phyloP scores from a whole-genome alignment of 2,113 vertebrate genomes.

The Eretmochelys imbricata region DNA sequence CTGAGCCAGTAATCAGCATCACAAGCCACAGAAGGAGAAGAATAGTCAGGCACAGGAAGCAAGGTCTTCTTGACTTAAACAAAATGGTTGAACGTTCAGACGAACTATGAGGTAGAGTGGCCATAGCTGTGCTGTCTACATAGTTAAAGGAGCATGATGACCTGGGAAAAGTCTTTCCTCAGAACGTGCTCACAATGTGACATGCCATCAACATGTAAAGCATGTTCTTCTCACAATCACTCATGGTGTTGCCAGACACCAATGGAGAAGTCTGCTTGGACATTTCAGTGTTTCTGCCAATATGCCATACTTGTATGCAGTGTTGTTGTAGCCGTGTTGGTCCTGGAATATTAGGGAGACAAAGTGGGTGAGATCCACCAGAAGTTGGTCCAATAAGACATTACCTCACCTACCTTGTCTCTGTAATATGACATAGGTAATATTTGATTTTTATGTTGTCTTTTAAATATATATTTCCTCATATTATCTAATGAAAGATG shows the following conservation, averaged over 20 bases:
- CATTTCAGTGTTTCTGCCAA: neutral
- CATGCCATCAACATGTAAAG: fast-evolving
- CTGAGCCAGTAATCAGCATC: neutral
- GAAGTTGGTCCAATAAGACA: neutral
- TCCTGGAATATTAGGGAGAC: neutral
- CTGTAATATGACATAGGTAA: neutral
- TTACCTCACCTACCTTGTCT: neutral
- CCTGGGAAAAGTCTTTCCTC: fast-evolving
- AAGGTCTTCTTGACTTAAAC: neutral
- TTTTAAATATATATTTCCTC: neutral
- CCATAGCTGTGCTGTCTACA: neutral
- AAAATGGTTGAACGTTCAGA: neutral
- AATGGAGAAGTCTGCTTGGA: neutral
- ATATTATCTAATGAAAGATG: neutral
- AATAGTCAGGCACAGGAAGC: neutral
- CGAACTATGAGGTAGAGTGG: neutral
- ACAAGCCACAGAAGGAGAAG: neutral
- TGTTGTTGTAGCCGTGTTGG: neutral
- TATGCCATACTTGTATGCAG: neutral
- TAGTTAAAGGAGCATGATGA: neutral
- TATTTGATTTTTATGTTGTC: neutral
- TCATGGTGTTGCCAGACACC: neutral
- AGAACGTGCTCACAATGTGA: neutral
- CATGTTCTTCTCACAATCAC: neutral
- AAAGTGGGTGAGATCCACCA: neutral